Percentiles rank a stretch among this genome's conserved stretches.
phyloP scores from a whole-genome alignment of 2,797 vertebrate species.

The Enteromius radiatus region DNA sequence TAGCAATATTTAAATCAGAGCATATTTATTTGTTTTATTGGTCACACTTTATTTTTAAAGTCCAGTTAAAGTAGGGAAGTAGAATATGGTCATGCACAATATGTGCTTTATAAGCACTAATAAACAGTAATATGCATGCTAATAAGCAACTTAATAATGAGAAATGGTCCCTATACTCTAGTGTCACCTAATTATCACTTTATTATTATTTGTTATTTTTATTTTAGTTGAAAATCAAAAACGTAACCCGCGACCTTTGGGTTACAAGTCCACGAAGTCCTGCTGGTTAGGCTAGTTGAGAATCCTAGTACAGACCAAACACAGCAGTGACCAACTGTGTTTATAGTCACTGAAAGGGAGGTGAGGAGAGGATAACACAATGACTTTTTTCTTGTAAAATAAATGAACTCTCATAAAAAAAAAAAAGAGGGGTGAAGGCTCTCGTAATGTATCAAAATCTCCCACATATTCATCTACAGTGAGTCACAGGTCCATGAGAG shows the following conservation, averaged over 20 bases:
- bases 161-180: no score
- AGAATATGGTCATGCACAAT: no score
- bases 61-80: no score
- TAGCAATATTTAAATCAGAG: neutral
- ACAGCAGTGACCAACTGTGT: neutral
- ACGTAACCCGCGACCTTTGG: no score
- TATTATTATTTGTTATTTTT: neutral
- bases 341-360: neutral
- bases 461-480: constrained; percentile 16
- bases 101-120: no score
- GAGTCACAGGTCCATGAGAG: constrained; percentile 17
- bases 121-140: no score
- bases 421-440: neutral
- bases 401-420: neutral
- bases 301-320: neutral
- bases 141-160: no score
- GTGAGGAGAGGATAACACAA: neutral
- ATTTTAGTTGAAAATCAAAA: neutral
- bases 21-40: neutral
- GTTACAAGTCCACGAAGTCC: no score
- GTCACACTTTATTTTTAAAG: no score
- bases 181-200: neutral
- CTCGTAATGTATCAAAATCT: constrained; percentile 11
- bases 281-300: neutral
- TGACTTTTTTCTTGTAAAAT: neutral